A percentile compares a stretch with the other conserved stretches of the same genome.
These are phyloP conservation scores for Pinna nobilis DNA, from an alignment of 1,140 invertebrate species.

Conservation along the genomic window DNA sequence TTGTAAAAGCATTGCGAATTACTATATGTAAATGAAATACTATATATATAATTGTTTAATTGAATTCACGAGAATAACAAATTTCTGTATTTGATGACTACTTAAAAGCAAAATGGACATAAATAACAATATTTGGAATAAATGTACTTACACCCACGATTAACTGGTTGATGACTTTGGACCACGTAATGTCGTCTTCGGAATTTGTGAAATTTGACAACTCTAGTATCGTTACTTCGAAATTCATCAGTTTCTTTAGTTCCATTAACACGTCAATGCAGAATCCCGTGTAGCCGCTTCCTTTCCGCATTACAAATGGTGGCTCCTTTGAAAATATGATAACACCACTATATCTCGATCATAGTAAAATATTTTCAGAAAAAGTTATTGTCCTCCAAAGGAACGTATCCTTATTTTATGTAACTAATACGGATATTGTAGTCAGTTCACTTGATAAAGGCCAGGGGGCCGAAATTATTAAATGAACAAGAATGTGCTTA, in stretches of 20 bases:
- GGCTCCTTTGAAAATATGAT: conserved; percentile 43
- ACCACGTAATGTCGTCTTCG: conserved; percentile 34
- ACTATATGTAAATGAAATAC: too few species aligned
- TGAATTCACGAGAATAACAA: too few species aligned
- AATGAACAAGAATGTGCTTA: too few species aligned
- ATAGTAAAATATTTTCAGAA: not conserved
- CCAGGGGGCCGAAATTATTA: too few species aligned
- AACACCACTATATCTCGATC: not conserved
- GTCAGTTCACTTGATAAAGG: too few species aligned
- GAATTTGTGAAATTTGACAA: conserved; percentile 37
- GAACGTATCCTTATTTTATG: not conserved
- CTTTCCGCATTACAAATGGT: conserved; percentile 60
- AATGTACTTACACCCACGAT: conserved; percentile 51
- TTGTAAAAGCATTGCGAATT: too few species aligned
- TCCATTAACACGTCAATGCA: conserved; percentile 59
- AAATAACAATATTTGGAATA: not conserved
- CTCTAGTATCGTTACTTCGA: conserved; percentile 47
- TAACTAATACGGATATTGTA: not conserved
- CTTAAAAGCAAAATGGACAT: not conserved
- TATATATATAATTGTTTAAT: too few species aligned
- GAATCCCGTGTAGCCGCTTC: conserved; percentile 53
- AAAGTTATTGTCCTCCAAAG: not conserved
- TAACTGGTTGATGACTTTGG: conserved; percentile 56
- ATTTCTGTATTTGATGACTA: not conserved
- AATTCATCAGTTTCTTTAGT: conserved; percentile 47